Conservation (phyloP, 2,888 invertebrate species). For the Microctonus aethiopoides region DNA sequence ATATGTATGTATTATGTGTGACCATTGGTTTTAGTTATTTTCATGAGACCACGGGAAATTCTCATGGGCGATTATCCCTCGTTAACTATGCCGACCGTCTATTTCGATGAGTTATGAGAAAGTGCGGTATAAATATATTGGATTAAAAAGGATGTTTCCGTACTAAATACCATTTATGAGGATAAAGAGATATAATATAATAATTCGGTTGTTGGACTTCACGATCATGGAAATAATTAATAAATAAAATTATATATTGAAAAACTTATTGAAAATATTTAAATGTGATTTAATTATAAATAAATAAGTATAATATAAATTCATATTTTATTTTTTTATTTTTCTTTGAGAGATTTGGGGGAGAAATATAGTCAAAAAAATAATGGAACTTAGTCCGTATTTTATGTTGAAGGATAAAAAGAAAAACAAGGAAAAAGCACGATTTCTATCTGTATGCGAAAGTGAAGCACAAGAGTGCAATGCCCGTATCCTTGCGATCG, state of each 20-base stretch:
- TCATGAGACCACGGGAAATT: neutral
- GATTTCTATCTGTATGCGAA: neutral
- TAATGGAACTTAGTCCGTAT: no score
- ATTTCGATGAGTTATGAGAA: conserved; percentile 7
- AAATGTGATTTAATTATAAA: no score
- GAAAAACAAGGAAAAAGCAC: neutral
- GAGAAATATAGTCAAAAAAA: no score
- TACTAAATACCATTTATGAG: neutral
- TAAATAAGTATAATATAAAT: no score
- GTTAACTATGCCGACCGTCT: conserved; percentile 3
- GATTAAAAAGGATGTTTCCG: conserved; percentile 9
- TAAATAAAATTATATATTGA: neutral
- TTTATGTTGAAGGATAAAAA: no score
- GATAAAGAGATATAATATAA: neutral
- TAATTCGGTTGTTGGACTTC: neutral
- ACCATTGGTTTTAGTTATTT: neutral
- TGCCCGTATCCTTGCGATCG: conserved; percentile 16
- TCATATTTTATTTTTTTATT: no score
- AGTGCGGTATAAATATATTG: neutral
- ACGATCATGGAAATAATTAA: neutral
- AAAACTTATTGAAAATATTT: no score
- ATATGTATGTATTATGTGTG: neutral
- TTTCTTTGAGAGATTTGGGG: no score
- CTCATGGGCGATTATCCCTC: conserved; percentile 8
- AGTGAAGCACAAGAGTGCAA: neutral